Evolutionary conservation across 2,113 vertebrate genomes (phyloP), one percentile per base, ranked within the genome.

Genomic region (Merops nubicus): DNA sequence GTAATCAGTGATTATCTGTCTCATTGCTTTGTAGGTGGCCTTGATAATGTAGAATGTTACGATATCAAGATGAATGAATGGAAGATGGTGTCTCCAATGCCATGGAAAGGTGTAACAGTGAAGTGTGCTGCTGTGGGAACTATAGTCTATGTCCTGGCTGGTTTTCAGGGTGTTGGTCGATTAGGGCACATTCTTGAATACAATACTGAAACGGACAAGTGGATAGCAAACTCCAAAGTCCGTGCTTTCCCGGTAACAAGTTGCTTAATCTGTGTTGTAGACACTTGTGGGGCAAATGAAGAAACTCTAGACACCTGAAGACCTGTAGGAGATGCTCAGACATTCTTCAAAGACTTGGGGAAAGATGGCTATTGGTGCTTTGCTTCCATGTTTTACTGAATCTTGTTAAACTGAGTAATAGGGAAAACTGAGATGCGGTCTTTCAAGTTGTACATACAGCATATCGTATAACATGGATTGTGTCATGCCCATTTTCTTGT

Each of bases 241-340:
- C 98, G 99, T n/a, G 99, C 99, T 56, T 99, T 99, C 84, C 99
- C 99, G 12, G 99, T 99, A 94, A 99, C 99, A 31, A 99, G 99
- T 96, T 99, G 99, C 95, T 98, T 99, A 86, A 99, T 99, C 96
- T 99, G 99, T 93, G 99, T 99, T 85, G 99, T 99, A 69, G 99
- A 99, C 97, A 99, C 99, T 21, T 99, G 99, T 67, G 99, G 99
- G 34, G 99, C 99, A 96, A 99, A 99, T 67, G 99, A 99, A 97
- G 99, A 99, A 79, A 98, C 98, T 40, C 96, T 98, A 84, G 98
- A 98, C 95, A 98, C 97, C 88, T 98, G 95, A 98, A 95, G 88
- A 91, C 53, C 57, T 65, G 12, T 57, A 92, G 63, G 73, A 88
- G 40, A 91, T 73, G n/a, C 56, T 7, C 7, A 73, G 82, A 92